Base-by-base conservation (phyloP, 2,888 invertebrate species). In the Catocala sponsa region DNA sequence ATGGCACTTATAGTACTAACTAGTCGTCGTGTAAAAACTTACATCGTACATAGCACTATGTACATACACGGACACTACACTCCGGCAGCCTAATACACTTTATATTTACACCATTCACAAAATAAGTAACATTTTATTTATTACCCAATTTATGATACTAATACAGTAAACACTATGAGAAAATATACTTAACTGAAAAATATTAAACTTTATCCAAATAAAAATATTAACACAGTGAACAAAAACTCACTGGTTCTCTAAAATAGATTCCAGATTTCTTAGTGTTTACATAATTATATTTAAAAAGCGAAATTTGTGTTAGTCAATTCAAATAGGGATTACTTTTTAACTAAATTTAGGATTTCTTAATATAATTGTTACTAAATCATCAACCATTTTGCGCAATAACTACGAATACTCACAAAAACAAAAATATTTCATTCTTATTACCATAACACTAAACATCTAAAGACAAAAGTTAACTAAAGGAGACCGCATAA, bases 21-120 rank as follows among this genome's bases (percentile, higher is more conserved):
- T 72, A 76, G 55, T 72, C 65, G 77, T 84, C 74, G 84, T 88
- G 91, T 92, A 93, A 91, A 92, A 92, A 90, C 81, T 89, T 88
- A 88, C 79, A 84, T 78, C 76, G 74, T 76, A 82, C 66, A 76
- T 76, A 83, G 74, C 70, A 63, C 66, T 85, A 87, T 86, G 81
- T 90, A 86, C 87, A 87, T 84, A 85, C 81, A 86, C 54, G 81
- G 80, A 83, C 81, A 81, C 82, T 83, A 73, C 79, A 81, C 50
- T 61, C 48, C 48, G 63, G 77, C 63, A 59, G 79, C 83, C 67
- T 78, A 43, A 69, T 69, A 71, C 65, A 72, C 74, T 76, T 68
- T 66, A 59, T 60, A 50, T 81, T 77, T 85, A 83, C 85, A 88
- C 60, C 64, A 68, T 72, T 70, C 78, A 81, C 74, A 78, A 83